These are phyloP conservation scores for Heterotis niloticus DNA, from an alignment of 2,113 vertebrate species.

Conservation along the genomic window DNA sequence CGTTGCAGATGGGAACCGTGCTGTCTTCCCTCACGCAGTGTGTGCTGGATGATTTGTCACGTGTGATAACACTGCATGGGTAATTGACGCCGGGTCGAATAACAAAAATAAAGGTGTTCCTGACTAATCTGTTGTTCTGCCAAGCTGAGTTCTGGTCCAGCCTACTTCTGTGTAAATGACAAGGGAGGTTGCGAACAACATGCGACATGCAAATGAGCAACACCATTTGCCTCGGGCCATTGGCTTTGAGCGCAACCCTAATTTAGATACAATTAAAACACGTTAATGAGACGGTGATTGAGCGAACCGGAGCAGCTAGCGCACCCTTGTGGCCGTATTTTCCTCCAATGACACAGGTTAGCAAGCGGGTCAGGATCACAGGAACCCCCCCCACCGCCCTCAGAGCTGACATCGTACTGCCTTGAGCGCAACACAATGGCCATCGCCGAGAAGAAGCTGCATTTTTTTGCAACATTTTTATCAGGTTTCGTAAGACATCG, in stretches of 20 bases:
- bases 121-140: background rate
- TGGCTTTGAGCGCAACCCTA: background rate
- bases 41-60: background rate
- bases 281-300: background rate
- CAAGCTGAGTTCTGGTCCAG: background rate
- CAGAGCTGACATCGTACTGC: background rate
- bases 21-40: background rate
- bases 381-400: too few species aligned
- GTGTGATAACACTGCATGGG: background rate
- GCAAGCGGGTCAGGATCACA: too few species aligned
- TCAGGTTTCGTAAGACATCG: too few species aligned
- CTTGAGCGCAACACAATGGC: background rate
- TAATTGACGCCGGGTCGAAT: background rate
- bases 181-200: slow-evolving; percentile 44
- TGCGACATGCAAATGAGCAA: slow-evolving; percentile 36
- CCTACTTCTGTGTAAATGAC: slow-evolving; percentile 10
- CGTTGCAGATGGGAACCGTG: background rate
- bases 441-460: too few species aligned
- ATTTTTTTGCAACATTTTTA: too few species aligned
- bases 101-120: slow-evolving; percentile 3
- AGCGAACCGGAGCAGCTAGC: background rate
- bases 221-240: background rate
- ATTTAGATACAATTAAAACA: background rate
- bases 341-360: too few species aligned
- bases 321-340: background rate